A percentile compares a stretch with the other conserved stretches of the same genome.
Conservation (phyloP, 2,113 vertebrate species). For the Psilopsiagon aymara region DNA sequence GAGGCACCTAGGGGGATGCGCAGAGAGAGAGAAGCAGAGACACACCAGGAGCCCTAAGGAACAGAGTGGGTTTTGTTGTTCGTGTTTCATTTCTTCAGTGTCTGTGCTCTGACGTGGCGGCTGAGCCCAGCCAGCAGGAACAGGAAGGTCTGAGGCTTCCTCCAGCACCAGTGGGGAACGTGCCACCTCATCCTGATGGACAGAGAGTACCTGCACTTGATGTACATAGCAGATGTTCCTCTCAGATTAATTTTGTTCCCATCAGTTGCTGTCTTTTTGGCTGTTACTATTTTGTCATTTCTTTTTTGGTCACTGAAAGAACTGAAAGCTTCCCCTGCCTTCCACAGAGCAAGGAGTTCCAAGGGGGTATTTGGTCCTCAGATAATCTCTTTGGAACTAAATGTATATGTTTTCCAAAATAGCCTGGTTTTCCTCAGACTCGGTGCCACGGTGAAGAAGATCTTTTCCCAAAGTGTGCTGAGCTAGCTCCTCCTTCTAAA, state of each 20-base stretch:
- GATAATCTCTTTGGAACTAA: not conserved
- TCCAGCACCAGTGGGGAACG: not conserved
- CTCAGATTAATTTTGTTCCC: not conserved
- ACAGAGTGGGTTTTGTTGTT: constrained; percentile 20
- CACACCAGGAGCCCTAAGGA: not conserved
- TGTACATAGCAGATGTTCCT: constrained; percentile 50
- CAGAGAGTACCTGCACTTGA: not conserved
- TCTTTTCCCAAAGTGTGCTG: not conserved
- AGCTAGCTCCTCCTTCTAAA: not conserved
- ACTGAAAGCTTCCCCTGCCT: constrained; percentile 16
- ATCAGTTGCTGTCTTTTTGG: constrained; percentile 19
- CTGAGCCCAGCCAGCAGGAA: not conserved
- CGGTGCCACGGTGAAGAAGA: not conserved
- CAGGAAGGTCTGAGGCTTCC: not conserved
- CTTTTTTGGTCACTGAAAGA: constrained; percentile 5
- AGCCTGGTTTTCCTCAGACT: not conserved
- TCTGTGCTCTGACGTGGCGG: not conserved
- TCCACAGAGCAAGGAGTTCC: constrained; percentile 40
- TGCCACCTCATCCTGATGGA: not conserved
- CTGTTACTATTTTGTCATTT: not conserved
- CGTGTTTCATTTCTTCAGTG: constrained; percentile 40
- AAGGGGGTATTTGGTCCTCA: not conserved
- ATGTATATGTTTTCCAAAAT: not conserved
- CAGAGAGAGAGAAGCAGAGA: not conserved
- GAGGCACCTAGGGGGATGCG: not conserved